A percentile compares a stretch with the other conserved stretches of the same genome.
These are phyloP conservation scores for Bambusicola thoracicus DNA, from an alignment of 2,113 vertebrate species.

Conservation along the genomic window DNA sequence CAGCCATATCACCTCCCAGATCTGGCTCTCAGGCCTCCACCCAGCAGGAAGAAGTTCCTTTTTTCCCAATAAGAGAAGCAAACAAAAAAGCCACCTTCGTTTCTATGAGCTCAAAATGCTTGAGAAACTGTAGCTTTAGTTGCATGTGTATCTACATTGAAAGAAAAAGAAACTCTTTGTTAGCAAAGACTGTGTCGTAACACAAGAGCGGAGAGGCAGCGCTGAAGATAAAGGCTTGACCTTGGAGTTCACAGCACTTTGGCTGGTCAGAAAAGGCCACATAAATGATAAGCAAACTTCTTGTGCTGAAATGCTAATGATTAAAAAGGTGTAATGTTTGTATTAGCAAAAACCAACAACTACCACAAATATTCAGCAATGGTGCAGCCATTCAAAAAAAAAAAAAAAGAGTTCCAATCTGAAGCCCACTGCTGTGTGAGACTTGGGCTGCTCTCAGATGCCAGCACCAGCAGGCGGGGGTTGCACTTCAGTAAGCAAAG, in stretches of 20 bases:
- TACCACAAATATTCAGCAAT: background rate
- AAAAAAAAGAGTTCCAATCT: background rate
- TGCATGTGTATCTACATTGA: background rate
- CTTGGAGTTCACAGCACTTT: background rate
- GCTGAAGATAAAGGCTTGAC: background rate
- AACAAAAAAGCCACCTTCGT: background rate
- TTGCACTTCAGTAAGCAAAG: background rate
- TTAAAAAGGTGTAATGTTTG: background rate
- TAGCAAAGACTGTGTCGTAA: background rate
- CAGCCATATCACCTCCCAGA: background rate
- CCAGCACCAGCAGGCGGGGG: background rate
- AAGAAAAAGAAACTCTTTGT: background rate
- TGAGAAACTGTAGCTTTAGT: background rate
- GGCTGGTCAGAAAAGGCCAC: background rate
- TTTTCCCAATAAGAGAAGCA: background rate
- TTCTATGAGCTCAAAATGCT: background rate
- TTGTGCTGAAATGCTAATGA: background rate
- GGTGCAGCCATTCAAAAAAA: background rate
- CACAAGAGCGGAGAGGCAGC: background rate
- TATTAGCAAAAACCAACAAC: background rate
- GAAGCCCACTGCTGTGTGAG: background rate
- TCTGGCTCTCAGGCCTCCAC: background rate
- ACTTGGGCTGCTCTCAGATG: background rate
- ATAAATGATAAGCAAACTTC: background rate
- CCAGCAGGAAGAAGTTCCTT: background rate